A percentile compares a stretch with the other conserved stretches of the same genome.
phyloP scores from a whole-genome alignment of 30 jellyfish, hydroid and myxozoan species.

The Turritopsis rubra region DNA sequence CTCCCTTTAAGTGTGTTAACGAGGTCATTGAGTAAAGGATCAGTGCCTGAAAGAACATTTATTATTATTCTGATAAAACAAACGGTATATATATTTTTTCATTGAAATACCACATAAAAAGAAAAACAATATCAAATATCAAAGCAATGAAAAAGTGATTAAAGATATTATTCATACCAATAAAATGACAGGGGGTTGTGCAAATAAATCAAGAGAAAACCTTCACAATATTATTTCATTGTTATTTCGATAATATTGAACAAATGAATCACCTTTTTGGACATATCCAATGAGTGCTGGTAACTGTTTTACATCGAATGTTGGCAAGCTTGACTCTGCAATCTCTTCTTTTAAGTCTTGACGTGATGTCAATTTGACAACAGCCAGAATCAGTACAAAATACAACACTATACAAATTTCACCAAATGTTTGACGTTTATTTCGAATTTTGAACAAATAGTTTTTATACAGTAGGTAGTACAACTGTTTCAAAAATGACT shows the following conservation, averaged over 20 bases:
- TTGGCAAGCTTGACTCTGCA: constrained; percentile 18
- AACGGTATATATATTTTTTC: not conserved
- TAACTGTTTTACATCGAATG: constrained; percentile 29
- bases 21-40: not conserved
- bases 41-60: not conserved
- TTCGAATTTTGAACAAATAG: constrained; percentile 61
- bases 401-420: constrained; percentile 65
- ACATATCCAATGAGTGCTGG: constrained; percentile 27
- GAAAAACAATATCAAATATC: not conserved
- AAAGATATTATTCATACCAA: no score
- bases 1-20: not conserved
- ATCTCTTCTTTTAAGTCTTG: constrained; percentile 30
- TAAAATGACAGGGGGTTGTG: no score
- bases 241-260: no score
- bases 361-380: constrained; percentile 25
- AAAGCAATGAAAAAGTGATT: not conserved
- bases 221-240: no score
- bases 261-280: not conserved
- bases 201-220: no score
- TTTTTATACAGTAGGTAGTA: constrained; percentile 54
- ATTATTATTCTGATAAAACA: no score
- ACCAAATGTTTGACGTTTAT: constrained; percentile 49
- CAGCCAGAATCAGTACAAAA: constrained; percentile 59
- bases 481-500: constrained; percentile 21
- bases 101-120: not conserved